Conservation (phyloP, 2,888 invertebrate species). For the Ichneumoninae sp. region DNA sequence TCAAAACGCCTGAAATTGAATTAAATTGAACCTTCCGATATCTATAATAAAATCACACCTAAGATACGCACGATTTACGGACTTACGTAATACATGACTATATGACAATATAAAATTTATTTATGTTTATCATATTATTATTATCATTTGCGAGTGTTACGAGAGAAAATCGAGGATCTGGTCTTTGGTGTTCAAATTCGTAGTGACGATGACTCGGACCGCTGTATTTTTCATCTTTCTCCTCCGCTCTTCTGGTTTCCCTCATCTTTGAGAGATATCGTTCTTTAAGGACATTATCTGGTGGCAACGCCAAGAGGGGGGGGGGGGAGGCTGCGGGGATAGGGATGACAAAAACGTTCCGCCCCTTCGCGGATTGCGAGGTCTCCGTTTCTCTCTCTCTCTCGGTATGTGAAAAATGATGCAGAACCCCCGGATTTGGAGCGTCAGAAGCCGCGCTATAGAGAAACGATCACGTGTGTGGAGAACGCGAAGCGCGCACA, state of each 20-base stretch:
- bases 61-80: too few relatives aligned
- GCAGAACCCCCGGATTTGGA: conserved; percentile 81
- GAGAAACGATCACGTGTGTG: conserved; percentile 61
- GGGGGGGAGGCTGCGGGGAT: conserved; percentile 51
- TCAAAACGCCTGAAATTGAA: too few relatives aligned
- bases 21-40: too few relatives aligned
- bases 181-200: conserved; percentile 35
- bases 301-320: conserved; percentile 73
- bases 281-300: conserved; percentile 84
- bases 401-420: conserved; percentile 83
- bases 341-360: conserved; percentile 81
- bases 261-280: conserved; percentile 77
- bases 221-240: conserved; percentile 43
- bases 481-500: conserved; percentile 60
- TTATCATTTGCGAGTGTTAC: neutral
- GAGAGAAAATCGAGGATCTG: neutral
- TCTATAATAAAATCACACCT: too few relatives aligned
- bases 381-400: conserved; percentile 40
- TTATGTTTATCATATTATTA: neutral
- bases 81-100: too few relatives aligned
- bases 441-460: conserved; percentile 46
- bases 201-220: conserved; percentile 56
- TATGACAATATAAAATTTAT: too few relatives aligned
- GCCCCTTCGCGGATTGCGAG: conserved; percentile 77
- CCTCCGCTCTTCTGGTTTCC: conserved; percentile 43